Conservation (phyloP, 2,113 vertebrate species). For the Epinephelus fuscoguttatus region DNA sequence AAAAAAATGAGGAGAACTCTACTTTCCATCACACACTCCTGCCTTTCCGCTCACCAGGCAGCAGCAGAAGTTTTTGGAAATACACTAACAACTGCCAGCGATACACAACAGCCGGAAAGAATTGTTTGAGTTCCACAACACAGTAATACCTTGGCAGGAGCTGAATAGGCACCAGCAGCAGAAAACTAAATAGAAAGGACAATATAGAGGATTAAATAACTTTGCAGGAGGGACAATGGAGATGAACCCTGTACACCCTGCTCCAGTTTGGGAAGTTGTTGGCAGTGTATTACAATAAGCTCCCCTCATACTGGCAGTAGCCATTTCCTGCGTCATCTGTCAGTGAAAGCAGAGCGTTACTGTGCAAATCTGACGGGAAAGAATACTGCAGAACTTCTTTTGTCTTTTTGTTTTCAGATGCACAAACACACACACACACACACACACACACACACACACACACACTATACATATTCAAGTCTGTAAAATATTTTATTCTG, state of each 20-base stretch:
- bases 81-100: constrained; percentile 25
- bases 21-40: background rate
- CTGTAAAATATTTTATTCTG: background rate
- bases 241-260: constrained; percentile 62
- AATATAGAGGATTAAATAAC: constrained; percentile 69
- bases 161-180: constrained; percentile 53
- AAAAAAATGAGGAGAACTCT: background rate
- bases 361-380: constrained; percentile 23
- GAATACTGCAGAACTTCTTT: background rate
- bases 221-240: constrained; percentile 63
- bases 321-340: constrained; percentile 66
- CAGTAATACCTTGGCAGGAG: constrained; percentile 63
- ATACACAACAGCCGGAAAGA: constrained; percentile 26
- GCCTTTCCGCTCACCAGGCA: constrained; percentile 16
- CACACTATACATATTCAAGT: background rate
- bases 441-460: background rate
- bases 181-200: constrained; percentile 60
- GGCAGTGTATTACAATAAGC: constrained; percentile 64
- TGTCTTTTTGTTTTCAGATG: background rate
- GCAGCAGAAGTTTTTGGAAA: constrained; percentile 30
- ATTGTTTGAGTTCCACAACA: constrained; percentile 46
- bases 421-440: background rate
- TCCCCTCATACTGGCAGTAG: constrained; percentile 38
- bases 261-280: constrained; percentile 73
- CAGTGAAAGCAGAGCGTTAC: constrained; percentile 38